Base-by-base conservation (phyloP, 2,888 invertebrate genomes). In the Ichneumoninae sp. region DNA sequence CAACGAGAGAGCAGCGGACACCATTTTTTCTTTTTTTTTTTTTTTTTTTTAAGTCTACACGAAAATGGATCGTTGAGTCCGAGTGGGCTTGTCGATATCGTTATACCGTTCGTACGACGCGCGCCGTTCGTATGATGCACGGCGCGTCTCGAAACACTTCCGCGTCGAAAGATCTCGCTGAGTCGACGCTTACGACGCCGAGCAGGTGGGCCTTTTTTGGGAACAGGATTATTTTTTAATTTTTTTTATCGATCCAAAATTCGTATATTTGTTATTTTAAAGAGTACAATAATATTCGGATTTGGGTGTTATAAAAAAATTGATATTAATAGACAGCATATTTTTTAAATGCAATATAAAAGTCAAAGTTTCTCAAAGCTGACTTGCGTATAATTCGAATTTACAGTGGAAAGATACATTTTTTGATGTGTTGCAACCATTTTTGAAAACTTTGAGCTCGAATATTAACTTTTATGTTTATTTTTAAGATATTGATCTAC, bases 1-100 rank as follows among this genome's bases (percentile, higher is more conserved):
- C 84, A 52, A 80, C 74, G 82, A 10, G 60, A 60, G 78, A 77
- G 70, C 60, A 33, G 84, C 74, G 82, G 81, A 72, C 70, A 82
- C 82, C 77, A 78, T 82, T 84, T 86, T 72, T 78, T 69, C 54
- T 54, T 36, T 26, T 82, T 82, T 86, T 72, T 78, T 84, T 86
- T 72, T 78, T 84, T 86, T 72, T 78, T 66, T 33, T 54, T 26
- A 30, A 54, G 44, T 60, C 52, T 36, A 62, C 76, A 84, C 79
- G 81, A 82, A 84, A 81, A 84, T 82, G 81, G 78, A 84, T 75
- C 78, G 84, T 52, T 65, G 62, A 65, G 75, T 75, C 52, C 75
- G 66, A 75, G 65, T 65, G 75, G 47, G 47, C 36, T 52, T 33
- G 75, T 75, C 75, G 75, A 75, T 75, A 75, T 75, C 75, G 75